A percentile compares a stretch with the other conserved stretches of the same genome.
Evolutionary conservation across 2,888 invertebrate genomes (phyloP).

Genomic region (Drosophila prolongata): DNA sequence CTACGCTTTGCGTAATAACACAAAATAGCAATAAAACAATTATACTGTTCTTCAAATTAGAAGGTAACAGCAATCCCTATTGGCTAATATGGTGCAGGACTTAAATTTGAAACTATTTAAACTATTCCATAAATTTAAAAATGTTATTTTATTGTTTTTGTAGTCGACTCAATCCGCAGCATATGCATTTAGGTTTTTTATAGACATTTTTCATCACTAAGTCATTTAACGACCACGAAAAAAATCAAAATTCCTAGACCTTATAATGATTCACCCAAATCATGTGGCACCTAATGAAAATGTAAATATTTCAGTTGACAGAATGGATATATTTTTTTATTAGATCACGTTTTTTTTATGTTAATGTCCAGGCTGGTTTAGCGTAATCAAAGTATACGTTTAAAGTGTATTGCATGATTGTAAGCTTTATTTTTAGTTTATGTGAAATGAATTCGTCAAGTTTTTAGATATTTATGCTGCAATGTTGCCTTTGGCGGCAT

Average conservation of each 20-base stretch:
- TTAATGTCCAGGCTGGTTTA: not conserved
- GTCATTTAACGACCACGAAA: slow-evolving; percentile 7
- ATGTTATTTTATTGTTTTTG: slow-evolving; percentile 3
- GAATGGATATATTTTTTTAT: slow-evolving; percentile 10
- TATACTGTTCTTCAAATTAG: not conserved
- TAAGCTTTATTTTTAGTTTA: slow-evolving; percentile 22
- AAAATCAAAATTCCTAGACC: slow-evolving; percentile 7
- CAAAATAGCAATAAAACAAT: too few relatives aligned
- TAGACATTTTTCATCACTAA: slow-evolving; percentile 11
- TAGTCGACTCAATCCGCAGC: not conserved
- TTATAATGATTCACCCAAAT: slow-evolving; percentile 31
- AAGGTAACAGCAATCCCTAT: not conserved
- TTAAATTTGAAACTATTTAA: not conserved
- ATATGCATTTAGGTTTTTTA: slow-evolving; percentile 11
- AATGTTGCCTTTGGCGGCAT: slow-evolving; percentile 21
- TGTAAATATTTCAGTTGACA: slow-evolving; percentile 13
- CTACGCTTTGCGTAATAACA: too few relatives aligned
- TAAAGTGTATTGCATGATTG: slow-evolving; percentile 8
- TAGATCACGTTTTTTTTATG: slow-evolving; percentile 14
- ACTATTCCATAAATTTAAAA: not conserved
- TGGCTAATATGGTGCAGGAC: not conserved
- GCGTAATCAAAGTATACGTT: not conserved
- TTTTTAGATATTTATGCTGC: slow-evolving; percentile 23
- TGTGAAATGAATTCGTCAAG: slow-evolving; percentile 21
- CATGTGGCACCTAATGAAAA: slow-evolving; percentile 25